Percentiles rank a stretch among this genome's conserved stretches.
Evolutionary conservation across 2,888 invertebrate genomes (phyloP).

Genomic region (Laothoe populi): DNA sequence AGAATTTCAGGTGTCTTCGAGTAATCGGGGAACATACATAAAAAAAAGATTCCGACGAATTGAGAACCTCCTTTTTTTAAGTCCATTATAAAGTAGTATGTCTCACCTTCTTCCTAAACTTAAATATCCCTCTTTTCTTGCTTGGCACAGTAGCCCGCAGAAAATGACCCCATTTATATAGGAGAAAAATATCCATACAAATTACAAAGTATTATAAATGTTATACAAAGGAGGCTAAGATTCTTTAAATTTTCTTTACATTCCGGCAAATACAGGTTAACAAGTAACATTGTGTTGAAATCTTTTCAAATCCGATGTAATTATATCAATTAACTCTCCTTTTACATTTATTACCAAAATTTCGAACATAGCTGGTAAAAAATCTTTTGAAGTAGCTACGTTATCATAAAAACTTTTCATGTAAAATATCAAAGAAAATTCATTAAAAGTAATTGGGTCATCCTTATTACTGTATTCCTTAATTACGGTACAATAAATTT

Average conservation of each 20-base stretch:
- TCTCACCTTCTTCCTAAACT: no score
- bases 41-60: no score
- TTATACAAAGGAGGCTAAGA: not conserved
- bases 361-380: not conserved
- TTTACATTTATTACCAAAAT: not conserved
- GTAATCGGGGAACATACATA: no score
- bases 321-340: not conserved
- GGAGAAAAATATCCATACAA: not conserved
- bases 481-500: no score
- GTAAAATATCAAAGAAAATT: not conserved
- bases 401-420: not conserved
- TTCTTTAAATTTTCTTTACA: not conserved
- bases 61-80: no score
- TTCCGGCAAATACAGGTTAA: not conserved
- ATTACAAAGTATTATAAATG: not conserved
- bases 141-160: no score
- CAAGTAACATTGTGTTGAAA: not conserved
- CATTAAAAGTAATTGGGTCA: not conserved
- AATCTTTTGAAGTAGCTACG: not conserved
- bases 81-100: no score
- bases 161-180: no score
- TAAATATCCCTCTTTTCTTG: no score
- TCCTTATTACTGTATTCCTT: no score
- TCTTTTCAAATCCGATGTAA: not conserved
- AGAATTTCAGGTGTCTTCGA: no score